Evolutionary conservation across 2,113 vertebrate genomes (phyloP), one percentile per base, ranked within the genome.

Genomic region (Melanotaenia duboulayi): DNA sequence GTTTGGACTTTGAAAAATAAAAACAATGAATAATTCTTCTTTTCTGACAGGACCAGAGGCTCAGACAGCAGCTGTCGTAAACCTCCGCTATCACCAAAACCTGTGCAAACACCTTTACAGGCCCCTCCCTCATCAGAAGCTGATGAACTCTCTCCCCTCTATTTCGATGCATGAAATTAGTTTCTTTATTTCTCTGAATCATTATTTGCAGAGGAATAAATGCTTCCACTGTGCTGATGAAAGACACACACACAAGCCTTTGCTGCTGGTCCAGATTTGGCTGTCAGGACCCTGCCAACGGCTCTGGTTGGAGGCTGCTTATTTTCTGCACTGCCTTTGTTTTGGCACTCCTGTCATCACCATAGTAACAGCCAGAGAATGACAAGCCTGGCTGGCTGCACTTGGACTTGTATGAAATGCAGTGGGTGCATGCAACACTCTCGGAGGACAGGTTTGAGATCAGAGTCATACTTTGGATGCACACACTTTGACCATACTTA

Each of bases 281-380:
- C 28, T 76, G 79, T 82, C 73, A 71, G 61, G 69, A 65, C 54
- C 74, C 46, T 79, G 83, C 84, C 85, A 81, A 56, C 60, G 59
- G 49, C 88, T 81, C 84, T 86, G 71, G 74, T 87, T 74, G 82
- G 81, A 84, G 65, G 81, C 81, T 75, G 78, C 74, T 77, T 76
- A n/a, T 89, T 48, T 84, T 90, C 64, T 87, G 46, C 39, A 74
- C 81, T 68, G 51, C 84, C 42, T 89, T 86, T 90, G 78, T 90
- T 85, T 90, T 76, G 84, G 80, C 62, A 73, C 39, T 16, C 60
- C 82, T 54, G 66, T 77, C 77, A 89, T 92, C 84, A 64, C 91
- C 92, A 93, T 93, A 80, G 91, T 83, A 93, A 92, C 91, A 62
- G 74, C 82, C 79, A 71, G 54, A 76, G 81, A 85, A 74, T 70